Conservation (phyloP, 2,797 vertebrate genomes). For the Semotilus atromaculatus region DNA sequence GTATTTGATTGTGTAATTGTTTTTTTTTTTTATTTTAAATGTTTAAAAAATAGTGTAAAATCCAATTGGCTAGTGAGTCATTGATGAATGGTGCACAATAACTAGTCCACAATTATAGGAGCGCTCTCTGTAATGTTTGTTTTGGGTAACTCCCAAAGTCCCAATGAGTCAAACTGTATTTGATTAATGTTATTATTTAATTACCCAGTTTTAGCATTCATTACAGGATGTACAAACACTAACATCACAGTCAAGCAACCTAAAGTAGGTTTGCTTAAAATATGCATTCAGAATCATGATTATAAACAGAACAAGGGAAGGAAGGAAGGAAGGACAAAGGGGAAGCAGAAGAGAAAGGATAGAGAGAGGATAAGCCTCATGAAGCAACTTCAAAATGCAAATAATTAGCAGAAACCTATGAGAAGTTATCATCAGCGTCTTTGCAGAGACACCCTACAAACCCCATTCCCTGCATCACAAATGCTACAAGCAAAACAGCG, state of each 20-base stretch:
- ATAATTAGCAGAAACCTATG: conserved; percentile 41
- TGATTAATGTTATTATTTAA: conserved; percentile 52
- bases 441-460: conserved; percentile 42
- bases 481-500: conserved; percentile 29
- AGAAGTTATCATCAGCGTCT: conserved; percentile 27
- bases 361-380: conserved; percentile 11
- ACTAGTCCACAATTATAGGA: not conserved
- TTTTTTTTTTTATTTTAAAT: too few species aligned
- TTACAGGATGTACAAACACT: conserved; percentile 34
- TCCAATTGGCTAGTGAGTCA: not conserved
- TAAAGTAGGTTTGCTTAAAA: conserved; percentile 31
- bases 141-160: conserved; percentile 29
- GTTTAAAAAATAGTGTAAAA: not conserved
- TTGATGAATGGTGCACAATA: conserved; percentile 48
- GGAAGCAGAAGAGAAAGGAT: not conserved
- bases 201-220: conserved; percentile 39
- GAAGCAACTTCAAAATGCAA: conserved; percentile 42
- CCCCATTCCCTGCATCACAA: conserved; percentile 23
- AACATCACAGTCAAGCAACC: conserved; percentile 25
- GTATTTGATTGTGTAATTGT: not conserved
- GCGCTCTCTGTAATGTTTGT: not conserved
- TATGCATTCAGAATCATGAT: conserved; percentile 5
- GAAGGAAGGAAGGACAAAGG: not conserved
- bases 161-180: conserved; percentile 42
- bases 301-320: conserved; percentile 8